These are phyloP conservation scores for Hipparchia sbordonii DNA, from an alignment of 2,888 invertebrate species.

Conservation along the genomic window DNA sequence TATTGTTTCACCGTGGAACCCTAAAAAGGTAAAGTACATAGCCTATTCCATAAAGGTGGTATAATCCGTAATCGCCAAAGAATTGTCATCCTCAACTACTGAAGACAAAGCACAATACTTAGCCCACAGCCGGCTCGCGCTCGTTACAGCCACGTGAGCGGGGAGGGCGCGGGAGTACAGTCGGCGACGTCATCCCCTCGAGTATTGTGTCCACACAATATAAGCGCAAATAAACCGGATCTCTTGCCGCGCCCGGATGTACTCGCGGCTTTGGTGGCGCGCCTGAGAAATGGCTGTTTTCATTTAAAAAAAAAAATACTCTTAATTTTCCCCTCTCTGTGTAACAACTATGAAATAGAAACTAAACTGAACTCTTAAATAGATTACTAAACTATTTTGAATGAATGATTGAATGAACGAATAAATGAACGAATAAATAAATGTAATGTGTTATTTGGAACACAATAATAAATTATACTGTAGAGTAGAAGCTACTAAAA, in stretches of 20 bases:
- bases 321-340: too few species aligned
- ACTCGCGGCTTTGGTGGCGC: slow-evolving; percentile 39
- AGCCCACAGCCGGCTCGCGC: slow-evolving; percentile 9
- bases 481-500: too few species aligned
- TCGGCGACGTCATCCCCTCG: slow-evolving; percentile 57
- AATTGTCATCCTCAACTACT: not conserved
- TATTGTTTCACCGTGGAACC: too few species aligned
- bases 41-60: slow-evolving; percentile 13
- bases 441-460: too few species aligned
- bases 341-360: too few species aligned
- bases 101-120: slow-evolving; percentile 24
- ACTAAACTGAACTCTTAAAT: too few species aligned
- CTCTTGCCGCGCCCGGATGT: slow-evolving; percentile 52
- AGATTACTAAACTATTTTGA: too few species aligned
- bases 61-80: slow-evolving; percentile 13
- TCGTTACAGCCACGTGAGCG: not conserved
- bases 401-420: too few species aligned
- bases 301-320: not conserved
- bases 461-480: too few species aligned
- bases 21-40: slow-evolving; percentile 3
- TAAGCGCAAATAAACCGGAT: slow-evolving; percentile 79
- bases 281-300: slow-evolving; percentile 26
- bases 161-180: slow-evolving; percentile 35
- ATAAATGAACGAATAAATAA: too few species aligned
- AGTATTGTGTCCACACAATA: slow-evolving; percentile 82